Conservation (phyloP, 2,888 invertebrate species). For the Acrobeloides nanus region DNA sequence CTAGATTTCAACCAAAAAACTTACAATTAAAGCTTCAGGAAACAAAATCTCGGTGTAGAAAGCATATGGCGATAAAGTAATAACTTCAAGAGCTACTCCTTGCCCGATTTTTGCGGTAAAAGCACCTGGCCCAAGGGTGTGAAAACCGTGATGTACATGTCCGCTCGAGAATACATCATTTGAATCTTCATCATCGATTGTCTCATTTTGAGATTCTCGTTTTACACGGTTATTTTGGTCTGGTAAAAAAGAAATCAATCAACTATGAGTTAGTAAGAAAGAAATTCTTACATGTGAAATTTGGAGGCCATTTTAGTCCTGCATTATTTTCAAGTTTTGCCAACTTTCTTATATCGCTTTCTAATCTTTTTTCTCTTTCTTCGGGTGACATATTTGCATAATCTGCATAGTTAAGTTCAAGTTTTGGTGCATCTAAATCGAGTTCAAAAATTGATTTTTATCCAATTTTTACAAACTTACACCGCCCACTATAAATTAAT, state of each 20-base stretch:
- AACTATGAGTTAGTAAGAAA: too few relatives aligned
- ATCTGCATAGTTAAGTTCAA: slow-evolving; percentile 9
- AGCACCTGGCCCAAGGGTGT: slow-evolving; percentile 22
- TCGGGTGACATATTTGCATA: slow-evolving; percentile 10
- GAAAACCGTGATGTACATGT: too few relatives aligned
- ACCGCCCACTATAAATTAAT: slow-evolving; percentile 15
- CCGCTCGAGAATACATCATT: too few relatives aligned
- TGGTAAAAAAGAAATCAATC: too few relatives aligned
- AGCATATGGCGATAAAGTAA: slow-evolving; percentile 24
- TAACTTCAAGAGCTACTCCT: slow-evolving; percentile 22
- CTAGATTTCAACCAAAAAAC: too few relatives aligned
- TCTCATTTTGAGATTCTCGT: too few relatives aligned
- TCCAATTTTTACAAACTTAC: slow-evolving; percentile 12
- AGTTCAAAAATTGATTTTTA: background rate
- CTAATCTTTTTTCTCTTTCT: slow-evolving; percentile 19
- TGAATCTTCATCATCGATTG: too few relatives aligned
- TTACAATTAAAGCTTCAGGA: slow-evolving; percentile 21
- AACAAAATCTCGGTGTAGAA: slow-evolving; percentile 17
- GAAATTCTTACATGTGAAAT: too few relatives aligned
- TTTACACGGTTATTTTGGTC: too few relatives aligned
- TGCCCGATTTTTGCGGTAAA: slow-evolving; percentile 14
- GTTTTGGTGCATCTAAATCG: slow-evolving; percentile 12
- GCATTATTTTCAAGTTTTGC: slow-evolving; percentile 13
- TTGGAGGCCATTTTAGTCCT: too few relatives aligned
- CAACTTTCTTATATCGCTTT: slow-evolving; percentile 19